Conservation (phyloP, 2,113 vertebrate genomes). For the Rallus limicola region DNA sequence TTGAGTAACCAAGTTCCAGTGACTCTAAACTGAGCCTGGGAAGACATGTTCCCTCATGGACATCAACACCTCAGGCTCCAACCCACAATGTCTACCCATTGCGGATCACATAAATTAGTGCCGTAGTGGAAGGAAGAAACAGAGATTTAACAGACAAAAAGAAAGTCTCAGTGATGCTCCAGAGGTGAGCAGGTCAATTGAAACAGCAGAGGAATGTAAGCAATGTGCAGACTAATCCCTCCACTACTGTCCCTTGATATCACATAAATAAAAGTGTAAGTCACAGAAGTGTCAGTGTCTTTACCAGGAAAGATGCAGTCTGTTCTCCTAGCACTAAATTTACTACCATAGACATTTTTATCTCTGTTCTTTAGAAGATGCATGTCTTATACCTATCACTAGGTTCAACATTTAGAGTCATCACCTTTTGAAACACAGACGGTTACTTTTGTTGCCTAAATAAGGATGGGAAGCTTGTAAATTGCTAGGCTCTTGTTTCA, state of each 20-base stretch:
- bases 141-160: not conserved
- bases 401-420: not conserved
- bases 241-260: not conserved
- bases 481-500: not conserved
- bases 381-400: not conserved
- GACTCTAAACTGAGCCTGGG: not conserved
- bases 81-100: not conserved
- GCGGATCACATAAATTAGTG: not conserved
- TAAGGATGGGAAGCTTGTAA: not conserved
- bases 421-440: not conserved
- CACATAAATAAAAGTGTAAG: not conserved
- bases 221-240: not conserved
- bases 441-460: not conserved
- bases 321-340: not conserved
- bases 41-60: accelerated
- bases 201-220: not conserved
- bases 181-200: not conserved
- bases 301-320: not conserved
- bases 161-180: not conserved
- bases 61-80: not conserved
- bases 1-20: not conserved
- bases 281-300: not conserved
- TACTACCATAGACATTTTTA: not conserved
- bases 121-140: not conserved
- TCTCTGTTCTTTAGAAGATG: not conserved